Evolutionary conservation across 1,140 invertebrate genomes (phyloP).

Genomic region (Aleiodes sp.): DNA sequence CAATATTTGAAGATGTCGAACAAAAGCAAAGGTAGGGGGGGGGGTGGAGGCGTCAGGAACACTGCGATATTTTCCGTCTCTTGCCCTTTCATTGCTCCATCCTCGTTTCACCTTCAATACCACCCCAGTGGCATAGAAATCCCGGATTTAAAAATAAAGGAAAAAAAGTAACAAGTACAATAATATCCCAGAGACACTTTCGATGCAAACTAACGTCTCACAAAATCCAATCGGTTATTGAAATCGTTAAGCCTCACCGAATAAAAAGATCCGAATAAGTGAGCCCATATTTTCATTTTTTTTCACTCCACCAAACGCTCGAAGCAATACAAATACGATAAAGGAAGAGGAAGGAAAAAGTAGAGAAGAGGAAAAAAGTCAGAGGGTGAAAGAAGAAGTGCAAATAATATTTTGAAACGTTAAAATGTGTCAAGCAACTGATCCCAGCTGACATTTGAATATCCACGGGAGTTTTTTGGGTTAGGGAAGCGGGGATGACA

Average conservation of each 20-base stretch:
- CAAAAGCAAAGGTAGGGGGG: constrained; percentile 16
- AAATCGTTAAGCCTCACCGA: constrained; percentile 62
- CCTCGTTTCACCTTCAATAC: constrained; percentile 6
- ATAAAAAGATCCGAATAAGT: constrained; percentile 61
- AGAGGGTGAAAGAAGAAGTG: constrained; percentile 35
- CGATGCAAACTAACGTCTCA: constrained; percentile 55
- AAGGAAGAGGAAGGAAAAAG: constrained; percentile 15
- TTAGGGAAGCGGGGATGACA: not conserved
- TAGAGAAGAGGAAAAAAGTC: constrained; percentile 12
- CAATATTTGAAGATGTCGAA: constrained; percentile 37
- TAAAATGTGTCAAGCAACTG: constrained; percentile 65
- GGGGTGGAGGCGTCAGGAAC: constrained; percentile 25
- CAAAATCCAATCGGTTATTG: constrained; percentile 62
- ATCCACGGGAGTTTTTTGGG: constrained; percentile 46
- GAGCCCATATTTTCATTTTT: constrained; percentile 40
- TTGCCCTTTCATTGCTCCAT: constrained; percentile 18
- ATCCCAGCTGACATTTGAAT: constrained; percentile 67
- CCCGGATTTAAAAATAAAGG: not conserved
- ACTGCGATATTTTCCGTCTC: constrained; percentile 24
- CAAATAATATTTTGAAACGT: constrained; percentile 65
- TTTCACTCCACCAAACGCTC: not conserved
- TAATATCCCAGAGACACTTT: constrained; percentile 52
- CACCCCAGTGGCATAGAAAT: not conserved
- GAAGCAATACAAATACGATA: not conserved
- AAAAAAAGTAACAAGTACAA: constrained; percentile 37